Evolutionary conservation across 2,113 vertebrate genomes (phyloP).

Genomic region (Pholis gunnellus): DNA sequence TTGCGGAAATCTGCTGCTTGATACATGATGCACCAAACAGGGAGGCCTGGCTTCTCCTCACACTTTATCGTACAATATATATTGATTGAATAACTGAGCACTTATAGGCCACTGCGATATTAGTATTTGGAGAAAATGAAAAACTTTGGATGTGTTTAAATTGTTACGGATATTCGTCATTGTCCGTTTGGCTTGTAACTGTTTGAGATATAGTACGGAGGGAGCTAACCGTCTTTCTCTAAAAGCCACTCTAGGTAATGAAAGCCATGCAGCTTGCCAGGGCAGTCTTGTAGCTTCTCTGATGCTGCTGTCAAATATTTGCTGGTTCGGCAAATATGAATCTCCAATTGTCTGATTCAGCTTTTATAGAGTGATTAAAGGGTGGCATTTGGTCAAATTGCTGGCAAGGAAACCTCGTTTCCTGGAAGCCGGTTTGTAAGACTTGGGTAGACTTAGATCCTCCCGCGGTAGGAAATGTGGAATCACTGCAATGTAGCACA

Average conservation of each 20-base stretch:
- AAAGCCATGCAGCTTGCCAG: constrained; percentile 75
- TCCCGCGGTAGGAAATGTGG: constrained; percentile 17
- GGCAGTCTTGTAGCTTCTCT: constrained; percentile 61
- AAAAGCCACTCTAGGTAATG: constrained; percentile 84
- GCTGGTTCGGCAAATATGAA: constrained; percentile 83
- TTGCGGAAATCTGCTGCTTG: constrained; percentile 34
- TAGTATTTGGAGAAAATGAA: constrained; percentile 39
- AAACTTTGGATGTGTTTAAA: constrained; percentile 41
- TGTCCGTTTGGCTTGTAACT: constrained; percentile 59
- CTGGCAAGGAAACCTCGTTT: constrained; percentile 25
- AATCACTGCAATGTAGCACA: not conserved
- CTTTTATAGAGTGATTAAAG: constrained; percentile 75
- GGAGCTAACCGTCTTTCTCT: constrained; percentile 56
- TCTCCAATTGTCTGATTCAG: constrained; percentile 79
- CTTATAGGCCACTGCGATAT: constrained; percentile 33
- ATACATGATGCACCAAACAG: constrained; percentile 35
- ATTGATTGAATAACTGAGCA: constrained; percentile 44
- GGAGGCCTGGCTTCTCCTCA: constrained; percentile 22
- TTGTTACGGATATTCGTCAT: constrained; percentile 56
- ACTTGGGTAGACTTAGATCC: constrained; percentile 9
- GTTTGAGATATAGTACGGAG: constrained; percentile 48
- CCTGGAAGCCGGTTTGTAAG: not conserved
- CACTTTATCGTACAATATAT: constrained; percentile 31
- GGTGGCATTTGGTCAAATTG: constrained; percentile 55
- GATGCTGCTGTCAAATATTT: constrained; percentile 80